A percentile compares a stretch with the other conserved stretches of the same genome.
phyloP scores from a whole-genome alignment of 2,113 vertebrate species.

The Pachycephala philippinensis region DNA sequence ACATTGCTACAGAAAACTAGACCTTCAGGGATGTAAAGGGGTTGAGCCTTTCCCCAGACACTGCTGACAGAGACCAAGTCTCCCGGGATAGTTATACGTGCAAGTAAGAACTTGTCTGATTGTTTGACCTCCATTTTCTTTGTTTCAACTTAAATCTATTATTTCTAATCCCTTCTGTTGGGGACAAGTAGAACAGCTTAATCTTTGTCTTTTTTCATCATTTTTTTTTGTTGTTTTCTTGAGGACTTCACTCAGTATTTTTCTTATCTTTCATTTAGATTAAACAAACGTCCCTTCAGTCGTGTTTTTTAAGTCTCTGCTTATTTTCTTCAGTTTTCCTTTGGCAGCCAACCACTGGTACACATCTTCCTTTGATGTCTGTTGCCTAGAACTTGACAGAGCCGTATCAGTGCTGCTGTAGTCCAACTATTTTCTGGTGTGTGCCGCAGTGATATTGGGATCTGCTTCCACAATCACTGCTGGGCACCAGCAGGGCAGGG shows the following conservation, averaged over 20 bases:
- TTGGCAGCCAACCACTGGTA: not conserved
- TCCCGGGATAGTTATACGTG: not conserved
- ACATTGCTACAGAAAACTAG: not conserved
- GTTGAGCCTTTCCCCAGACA: not conserved
- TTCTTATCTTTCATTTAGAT: not conserved
- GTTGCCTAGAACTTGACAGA: not conserved
- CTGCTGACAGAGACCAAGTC: not conserved
- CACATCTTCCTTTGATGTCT: not conserved
- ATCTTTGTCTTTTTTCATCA: not conserved
- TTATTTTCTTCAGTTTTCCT: not conserved
- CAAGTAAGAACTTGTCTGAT: not conserved
- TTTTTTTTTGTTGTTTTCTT: not conserved
- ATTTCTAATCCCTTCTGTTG: not conserved
- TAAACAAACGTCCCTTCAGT: not conserved
- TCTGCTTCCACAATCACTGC: not conserved
- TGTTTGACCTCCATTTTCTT: not conserved
- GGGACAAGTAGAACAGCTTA: not conserved
- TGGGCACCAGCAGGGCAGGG: not conserved
- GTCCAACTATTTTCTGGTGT: not conserved
- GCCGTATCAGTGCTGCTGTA: not conserved
- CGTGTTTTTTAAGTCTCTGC: not conserved
- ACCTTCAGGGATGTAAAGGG: not conserved
- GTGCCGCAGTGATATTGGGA: not conserved
- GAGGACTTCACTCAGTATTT: not conserved
- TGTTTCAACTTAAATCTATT: not conserved